Percentiles rank a stretch among this genome's conserved stretches.
These are phyloP conservation scores for Zoroaster sp. DNA, from an alignment of 53 echinoderm and acorn worm genomes.

Conservation along the genomic window DNA sequence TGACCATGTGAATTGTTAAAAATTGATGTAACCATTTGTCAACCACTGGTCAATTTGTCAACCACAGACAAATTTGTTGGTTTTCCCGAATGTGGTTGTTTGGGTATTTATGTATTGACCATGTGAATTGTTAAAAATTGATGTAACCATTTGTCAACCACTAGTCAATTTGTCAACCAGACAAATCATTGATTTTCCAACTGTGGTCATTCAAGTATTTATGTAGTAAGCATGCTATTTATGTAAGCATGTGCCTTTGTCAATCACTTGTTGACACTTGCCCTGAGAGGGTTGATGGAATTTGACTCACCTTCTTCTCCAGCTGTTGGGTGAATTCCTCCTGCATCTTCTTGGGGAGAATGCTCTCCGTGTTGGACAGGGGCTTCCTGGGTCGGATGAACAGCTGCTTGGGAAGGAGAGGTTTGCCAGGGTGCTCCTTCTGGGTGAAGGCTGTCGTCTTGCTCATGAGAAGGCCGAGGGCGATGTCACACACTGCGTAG, in stretches of 20 bases:
- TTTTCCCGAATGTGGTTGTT: no score
- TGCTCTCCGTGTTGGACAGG: slow-evolving; percentile 76
- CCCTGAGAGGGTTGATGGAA: not conserved
- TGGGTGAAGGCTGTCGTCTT: slow-evolving; percentile 77
- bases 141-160: no score
- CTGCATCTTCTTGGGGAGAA: slow-evolving; percentile 90
- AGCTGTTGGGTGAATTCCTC: slow-evolving; percentile 74
- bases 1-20: no score
- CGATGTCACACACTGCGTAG: slow-evolving; percentile 95
- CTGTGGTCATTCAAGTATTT: no score
- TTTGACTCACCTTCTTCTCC: slow-evolving; percentile 52
- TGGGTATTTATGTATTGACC: no score
- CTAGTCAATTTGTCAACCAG: not conserved
- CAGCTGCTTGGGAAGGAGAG: slow-evolving; percentile 78
- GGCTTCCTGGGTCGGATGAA: slow-evolving; percentile 85
- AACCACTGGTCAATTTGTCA: not conserved
- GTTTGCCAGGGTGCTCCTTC: slow-evolving; percentile 93
- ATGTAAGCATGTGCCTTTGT: not conserved
- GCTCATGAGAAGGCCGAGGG: slow-evolving; percentile 79
- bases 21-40: no score
- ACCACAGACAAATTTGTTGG: not conserved
- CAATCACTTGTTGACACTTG: not conserved
- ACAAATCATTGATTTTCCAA: no score
- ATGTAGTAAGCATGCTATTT: no score
- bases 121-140: no score